Conservation (phyloP, 1,140 invertebrate species). For the Drosophila asahinai region DNA sequence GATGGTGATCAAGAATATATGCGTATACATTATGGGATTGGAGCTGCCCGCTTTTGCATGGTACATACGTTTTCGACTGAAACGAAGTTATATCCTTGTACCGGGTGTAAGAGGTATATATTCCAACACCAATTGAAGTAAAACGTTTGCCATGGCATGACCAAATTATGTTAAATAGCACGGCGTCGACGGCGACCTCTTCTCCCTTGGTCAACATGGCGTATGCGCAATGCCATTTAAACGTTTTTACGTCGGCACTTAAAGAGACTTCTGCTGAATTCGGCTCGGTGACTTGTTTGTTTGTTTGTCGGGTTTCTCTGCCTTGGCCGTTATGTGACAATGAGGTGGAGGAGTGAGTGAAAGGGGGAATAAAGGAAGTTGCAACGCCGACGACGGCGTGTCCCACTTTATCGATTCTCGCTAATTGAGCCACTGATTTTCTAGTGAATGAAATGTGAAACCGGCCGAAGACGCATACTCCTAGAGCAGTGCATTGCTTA, state of each 20-base stretch:
- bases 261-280: conserved; percentile 52
- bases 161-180: conserved; percentile 63
- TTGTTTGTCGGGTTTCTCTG: conserved; percentile 25
- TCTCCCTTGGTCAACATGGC: conserved; percentile 31
- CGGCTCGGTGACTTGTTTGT: conserved; percentile 15
- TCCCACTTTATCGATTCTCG: conserved; percentile 73
- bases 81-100: too few species aligned
- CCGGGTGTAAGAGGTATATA: too few species aligned
- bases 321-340: conserved; percentile 23
- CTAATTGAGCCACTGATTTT: conserved; percentile 76
- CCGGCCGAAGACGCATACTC: conserved; percentile 34
- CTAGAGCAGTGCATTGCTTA: conserved; percentile 41
- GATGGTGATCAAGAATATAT: background rate
- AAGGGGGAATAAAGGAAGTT: conserved; percentile 56
- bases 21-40: too few species aligned
- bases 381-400: conserved; percentile 42
- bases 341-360: conserved; percentile 38
- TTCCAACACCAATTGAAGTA: too few species aligned
- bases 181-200: conserved; percentile 14
- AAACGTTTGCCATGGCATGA: conserved; percentile 38
- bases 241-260: conserved; percentile 52
- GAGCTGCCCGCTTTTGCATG: too few species aligned
- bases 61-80: background rate
- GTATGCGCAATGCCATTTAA: conserved; percentile 53
- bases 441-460: conserved; percentile 80